Percentiles rank a stretch among this genome's conserved stretches.
Conservation (phyloP, 1,140 invertebrate species). For the Drosophila arawakana region DNA sequence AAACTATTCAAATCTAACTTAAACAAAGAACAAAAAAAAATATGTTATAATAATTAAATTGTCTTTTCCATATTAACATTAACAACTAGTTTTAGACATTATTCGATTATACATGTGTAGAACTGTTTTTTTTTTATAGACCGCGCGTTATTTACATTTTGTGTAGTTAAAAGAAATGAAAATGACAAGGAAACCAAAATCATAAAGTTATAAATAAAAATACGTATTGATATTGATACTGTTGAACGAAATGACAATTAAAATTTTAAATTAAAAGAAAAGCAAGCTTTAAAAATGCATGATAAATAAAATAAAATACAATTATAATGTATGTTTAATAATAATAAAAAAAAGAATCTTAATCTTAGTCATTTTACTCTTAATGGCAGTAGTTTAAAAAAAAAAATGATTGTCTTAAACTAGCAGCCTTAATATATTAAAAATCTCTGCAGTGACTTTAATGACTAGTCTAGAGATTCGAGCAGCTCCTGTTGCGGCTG, state of each 20-base stretch:
- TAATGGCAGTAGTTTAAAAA: constrained; percentile 3
- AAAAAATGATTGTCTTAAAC: neutral
- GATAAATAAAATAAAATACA: constrained; percentile 66
- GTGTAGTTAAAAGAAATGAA: constrained; percentile 54
- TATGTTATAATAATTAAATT: constrained; percentile 50
- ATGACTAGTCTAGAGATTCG: constrained; percentile 24
- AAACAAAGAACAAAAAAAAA: constrained; percentile 37
- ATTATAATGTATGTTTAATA: constrained; percentile 22
- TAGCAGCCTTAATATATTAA: constrained; percentile 2
- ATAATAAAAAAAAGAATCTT: constrained; percentile 30
- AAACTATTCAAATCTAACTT: constrained; percentile 67
- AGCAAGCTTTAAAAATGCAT: constrained; percentile 74
- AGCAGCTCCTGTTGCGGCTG: constrained; percentile 40
- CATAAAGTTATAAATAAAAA: constrained; percentile 25
- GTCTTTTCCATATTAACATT: constrained; percentile 73
- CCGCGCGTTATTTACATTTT: constrained; percentile 68
- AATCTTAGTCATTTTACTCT: neutral
- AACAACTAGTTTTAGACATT: constrained; percentile 72
- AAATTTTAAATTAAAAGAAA: constrained; percentile 59
- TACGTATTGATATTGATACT: constrained; percentile 36
- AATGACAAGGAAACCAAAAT: constrained; percentile 54
- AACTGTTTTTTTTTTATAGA: constrained; percentile 61
- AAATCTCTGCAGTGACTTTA: neutral
- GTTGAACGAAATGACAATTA: constrained; percentile 57
- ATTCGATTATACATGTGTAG: constrained; percentile 81